Base-by-base conservation (phyloP, 2,797 vertebrate genomes). In the Pagetopsis macropterus region DNA sequence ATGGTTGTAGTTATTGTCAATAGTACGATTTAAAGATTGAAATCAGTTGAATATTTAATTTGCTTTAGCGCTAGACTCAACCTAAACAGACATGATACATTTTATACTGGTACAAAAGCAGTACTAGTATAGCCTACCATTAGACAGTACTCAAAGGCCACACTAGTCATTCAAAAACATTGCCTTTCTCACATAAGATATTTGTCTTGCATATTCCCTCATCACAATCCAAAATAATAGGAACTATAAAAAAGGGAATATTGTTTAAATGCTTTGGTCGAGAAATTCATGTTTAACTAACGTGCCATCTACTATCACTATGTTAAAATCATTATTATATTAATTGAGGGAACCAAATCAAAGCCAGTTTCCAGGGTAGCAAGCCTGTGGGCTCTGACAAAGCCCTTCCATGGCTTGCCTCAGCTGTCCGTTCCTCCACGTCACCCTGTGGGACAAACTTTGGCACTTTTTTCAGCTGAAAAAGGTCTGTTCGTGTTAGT, bases 401-500 rank as follows among this genome's bases (percentile, higher is more conserved):
- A 62, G 61, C 74, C 17, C 48, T 63, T 19, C 2, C 19, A 54
- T 61, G 41, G 52, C 80, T 64, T 70, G 77, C 44, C 64, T 77
- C 78, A 86, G 73, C 82, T 81, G 76, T 81, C 61, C 65, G 50
- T 56, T 78, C 68, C 52, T 81, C 66, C 70, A 17, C 17, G 31
- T 75, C 31, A 74, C 76, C 60, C 59, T 46, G 70, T 79, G 72
- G 73, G 73, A 80, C 67, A 77, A 78, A 87, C 52, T 76, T 85
- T 89, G 79, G 74, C 81, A 81, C 51, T 68, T 70, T 62, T 17
- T 37, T 63, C 23, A 45, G 61, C 72, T 69, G 50, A 81, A 82
- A 81, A 82, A 87, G 78, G 63, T 41, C 27, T 72, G 33, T 87
- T 81, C 12, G 7, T 82, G 52, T 66, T 85, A 73, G 65, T 74